phyloP scores from a whole-genome alignment of 2,113 vertebrate genomes.

The Phalacrocorax carbo region DNA sequence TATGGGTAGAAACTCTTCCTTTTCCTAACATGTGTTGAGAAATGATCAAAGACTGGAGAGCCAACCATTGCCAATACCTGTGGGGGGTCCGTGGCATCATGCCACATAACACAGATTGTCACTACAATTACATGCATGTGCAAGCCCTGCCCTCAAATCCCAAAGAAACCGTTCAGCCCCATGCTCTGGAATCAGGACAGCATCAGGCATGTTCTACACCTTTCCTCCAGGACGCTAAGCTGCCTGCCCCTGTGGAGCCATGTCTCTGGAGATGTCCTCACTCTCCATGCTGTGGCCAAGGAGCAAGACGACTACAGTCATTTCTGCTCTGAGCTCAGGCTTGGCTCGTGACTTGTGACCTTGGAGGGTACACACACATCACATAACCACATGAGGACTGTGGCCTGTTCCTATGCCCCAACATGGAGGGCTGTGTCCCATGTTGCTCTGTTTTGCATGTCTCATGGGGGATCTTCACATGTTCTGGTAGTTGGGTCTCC shows the following conservation, averaged over 20 bases:
- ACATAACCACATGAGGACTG: neutral
- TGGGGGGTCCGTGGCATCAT: neutral
- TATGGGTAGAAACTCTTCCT: neutral
- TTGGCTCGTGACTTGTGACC: neutral
- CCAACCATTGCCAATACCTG: neutral
- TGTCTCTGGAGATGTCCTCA: neutral
- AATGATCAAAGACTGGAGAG: neutral
- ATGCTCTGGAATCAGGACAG: neutral
- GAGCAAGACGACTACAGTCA: neutral
- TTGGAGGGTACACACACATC: neutral
- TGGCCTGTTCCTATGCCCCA: neutral
- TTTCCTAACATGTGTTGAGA: fast-evolving
- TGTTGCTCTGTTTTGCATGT: neutral
- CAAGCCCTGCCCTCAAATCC: neutral
- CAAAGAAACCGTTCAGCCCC: neutral
- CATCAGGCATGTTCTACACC: fast-evolving
- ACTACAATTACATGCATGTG: fast-evolving
- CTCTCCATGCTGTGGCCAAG: neutral
- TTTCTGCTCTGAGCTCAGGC: neutral
- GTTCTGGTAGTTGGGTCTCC: neutral
- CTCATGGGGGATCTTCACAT: neutral
- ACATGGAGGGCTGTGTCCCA: neutral
- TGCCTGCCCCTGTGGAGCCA: neutral
- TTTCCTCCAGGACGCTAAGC: neutral
- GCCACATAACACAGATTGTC: neutral